phyloP scores from a whole-genome alignment of 2,797 vertebrate genomes.

The Poeciliopsis infans region DNA sequence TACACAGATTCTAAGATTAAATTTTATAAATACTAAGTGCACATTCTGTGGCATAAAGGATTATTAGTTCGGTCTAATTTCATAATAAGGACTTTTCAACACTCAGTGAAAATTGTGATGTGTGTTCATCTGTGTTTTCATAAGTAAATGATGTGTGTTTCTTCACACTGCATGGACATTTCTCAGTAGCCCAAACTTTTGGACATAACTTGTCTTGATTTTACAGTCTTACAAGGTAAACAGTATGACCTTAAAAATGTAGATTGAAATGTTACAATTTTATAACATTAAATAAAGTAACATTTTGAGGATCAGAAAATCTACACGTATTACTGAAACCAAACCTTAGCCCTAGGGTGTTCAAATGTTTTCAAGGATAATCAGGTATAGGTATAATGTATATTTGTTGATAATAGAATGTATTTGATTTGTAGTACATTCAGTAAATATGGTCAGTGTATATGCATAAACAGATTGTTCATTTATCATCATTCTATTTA shows the following conservation, averaged over 20 bases:
- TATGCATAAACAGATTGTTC: not conserved
- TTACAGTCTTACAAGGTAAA: not conserved
- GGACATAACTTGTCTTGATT: not conserved
- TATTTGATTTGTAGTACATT: not conserved
- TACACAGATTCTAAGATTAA: not conserved
- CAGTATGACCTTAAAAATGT: not conserved
- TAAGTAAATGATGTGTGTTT: not conserved
- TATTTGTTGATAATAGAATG: not conserved
- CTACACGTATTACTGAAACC: not conserved
- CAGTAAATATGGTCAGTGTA: not conserved
- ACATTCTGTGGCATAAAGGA: not conserved
- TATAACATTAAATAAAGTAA: not conserved
- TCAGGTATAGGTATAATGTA: not conserved
- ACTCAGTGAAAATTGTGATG: not conserved
- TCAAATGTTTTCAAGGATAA: not conserved
- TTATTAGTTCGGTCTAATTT: not conserved
- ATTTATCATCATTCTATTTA: not conserved
- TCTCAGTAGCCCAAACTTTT: not conserved
- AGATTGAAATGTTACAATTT: not conserved
- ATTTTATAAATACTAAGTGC: not conserved
- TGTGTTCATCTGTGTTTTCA: not conserved
- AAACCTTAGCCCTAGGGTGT: not conserved
- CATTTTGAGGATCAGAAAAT: not conserved
- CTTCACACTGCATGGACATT: not conserved
- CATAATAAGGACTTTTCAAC: not conserved